phyloP scores from a whole-genome alignment of 2,113 vertebrate species.

The Tachycineta bicolor region DNA sequence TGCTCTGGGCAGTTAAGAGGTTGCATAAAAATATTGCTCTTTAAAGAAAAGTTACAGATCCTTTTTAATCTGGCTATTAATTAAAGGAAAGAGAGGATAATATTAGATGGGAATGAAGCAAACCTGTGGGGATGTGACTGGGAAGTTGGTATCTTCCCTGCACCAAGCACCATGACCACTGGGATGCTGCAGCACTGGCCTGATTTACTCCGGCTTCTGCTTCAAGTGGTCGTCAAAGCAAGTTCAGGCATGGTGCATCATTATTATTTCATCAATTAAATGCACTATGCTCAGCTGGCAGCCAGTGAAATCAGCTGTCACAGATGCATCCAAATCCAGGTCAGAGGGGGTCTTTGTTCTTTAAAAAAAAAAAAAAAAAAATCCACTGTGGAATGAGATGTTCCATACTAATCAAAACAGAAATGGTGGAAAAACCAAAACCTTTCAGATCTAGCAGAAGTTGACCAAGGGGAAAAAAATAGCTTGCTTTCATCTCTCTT shows the following conservation, averaged over 20 bases:
- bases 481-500: background rate
- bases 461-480: background rate
- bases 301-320: constrained; percentile 61
- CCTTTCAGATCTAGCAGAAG: background rate
- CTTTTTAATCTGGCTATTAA: background rate
- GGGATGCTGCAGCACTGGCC: background rate
- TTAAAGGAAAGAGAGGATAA: background rate
- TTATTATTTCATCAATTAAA: constrained; percentile 77
- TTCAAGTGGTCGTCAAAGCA: constrained; percentile 59
- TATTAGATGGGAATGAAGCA: background rate
- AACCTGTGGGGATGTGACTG: background rate
- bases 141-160: background rate
- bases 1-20: background rate
- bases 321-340: constrained; percentile 69
- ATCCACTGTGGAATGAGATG: background rate
- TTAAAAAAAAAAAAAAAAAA: background rate
- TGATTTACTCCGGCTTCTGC: constrained; percentile 59
- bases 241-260: constrained; percentile 65
- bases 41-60: background rate
- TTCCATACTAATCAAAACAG: constrained; percentile 40
- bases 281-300: constrained; percentile 69
- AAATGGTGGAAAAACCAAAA: constrained; percentile 24
- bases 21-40: background rate
- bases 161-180: background rate
- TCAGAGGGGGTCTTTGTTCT: constrained; percentile 66